phyloP scores from a whole-genome alignment of 2,797 vertebrate genomes.

The Coccyzus lansbergi region DNA sequence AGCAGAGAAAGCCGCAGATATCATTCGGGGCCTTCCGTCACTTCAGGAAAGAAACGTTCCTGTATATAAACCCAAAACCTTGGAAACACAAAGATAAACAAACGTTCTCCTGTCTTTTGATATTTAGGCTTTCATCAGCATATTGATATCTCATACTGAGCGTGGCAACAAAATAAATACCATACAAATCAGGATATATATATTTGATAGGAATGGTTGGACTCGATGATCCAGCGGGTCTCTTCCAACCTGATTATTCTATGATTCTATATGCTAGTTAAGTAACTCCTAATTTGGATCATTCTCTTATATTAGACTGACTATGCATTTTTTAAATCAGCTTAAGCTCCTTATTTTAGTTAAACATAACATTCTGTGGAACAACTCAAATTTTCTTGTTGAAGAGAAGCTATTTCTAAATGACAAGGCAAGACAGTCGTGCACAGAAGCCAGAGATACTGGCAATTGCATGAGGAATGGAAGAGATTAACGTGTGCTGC shows the following conservation, averaged over 20 bases:
- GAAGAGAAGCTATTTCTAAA: background rate
- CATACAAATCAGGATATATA: background rate
- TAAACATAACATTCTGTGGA: background rate
- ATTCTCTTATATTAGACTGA: background rate
- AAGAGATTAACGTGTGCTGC: background rate
- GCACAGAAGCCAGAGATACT: background rate
- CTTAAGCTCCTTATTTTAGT: background rate
- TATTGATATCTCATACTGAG: background rate
- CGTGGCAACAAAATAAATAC: background rate
- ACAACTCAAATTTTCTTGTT: background rate
- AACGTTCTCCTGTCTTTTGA: background rate
- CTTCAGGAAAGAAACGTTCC: slow-evolving; percentile 82
- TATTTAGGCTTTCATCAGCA: background rate
- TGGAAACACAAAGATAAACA: slow-evolving; percentile 84
- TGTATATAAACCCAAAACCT: slow-evolving; percentile 85
- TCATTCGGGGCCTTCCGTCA: slow-evolving; percentile 84
- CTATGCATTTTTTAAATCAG: background rate
- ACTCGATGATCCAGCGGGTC: too few relatives aligned
- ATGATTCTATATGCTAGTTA: background rate
- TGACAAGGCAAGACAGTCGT: background rate
- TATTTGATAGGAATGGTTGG: too few relatives aligned
- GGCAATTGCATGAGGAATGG: background rate
- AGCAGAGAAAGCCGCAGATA: slow-evolving; percentile 93
- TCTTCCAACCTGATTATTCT: too few relatives aligned
- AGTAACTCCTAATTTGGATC: background rate